phyloP scores from a whole-genome alignment of 2,888 invertebrate genomes.

The Acronicta alni region DNA sequence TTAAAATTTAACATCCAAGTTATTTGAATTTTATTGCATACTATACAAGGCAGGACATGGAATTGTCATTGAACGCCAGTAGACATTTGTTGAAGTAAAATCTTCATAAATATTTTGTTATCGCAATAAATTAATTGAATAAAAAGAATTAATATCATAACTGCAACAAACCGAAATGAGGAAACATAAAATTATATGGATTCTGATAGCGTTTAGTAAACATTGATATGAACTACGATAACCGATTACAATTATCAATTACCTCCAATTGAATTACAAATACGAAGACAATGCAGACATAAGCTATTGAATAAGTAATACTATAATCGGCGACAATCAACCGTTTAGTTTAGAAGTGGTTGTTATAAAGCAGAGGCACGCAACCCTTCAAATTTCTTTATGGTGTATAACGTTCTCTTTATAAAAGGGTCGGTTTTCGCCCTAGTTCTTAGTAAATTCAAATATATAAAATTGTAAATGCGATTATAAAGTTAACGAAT shows the following conservation, averaged over 20 bases:
- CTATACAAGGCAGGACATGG: conserved; percentile 32
- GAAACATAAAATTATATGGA: conserved; percentile 25
- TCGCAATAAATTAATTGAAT: not conserved
- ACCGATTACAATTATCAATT: conserved; percentile 55
- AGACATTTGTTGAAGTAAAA: conserved; percentile 20
- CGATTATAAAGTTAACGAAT: no score
- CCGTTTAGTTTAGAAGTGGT: conserved; percentile 20
- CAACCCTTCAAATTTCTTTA: conserved; percentile 9
- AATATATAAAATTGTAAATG: no score
- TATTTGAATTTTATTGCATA: conserved; percentile 38
- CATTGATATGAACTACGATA: conserved; percentile 45
- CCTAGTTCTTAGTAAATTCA: no score
- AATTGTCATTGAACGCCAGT: conserved; percentile 22
- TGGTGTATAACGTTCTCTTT: no score
- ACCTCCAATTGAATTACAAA: conserved; percentile 43
- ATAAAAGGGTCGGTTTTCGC: no score
- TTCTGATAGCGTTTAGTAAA: conserved; percentile 31
- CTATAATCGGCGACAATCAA: conserved; percentile 33
- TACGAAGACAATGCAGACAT: conserved; percentile 39
- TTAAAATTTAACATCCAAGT: conserved; percentile 44
- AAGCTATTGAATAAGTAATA: conserved; percentile 46
- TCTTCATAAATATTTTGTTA: not conserved
- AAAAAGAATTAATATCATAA: not conserved
- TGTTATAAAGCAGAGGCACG: conserved; percentile 12
- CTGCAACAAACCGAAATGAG: not conserved